These are phyloP conservation scores for Sebastes iracundus DNA, from an alignment of 2,797 vertebrate species.

Conservation along the genomic window DNA sequence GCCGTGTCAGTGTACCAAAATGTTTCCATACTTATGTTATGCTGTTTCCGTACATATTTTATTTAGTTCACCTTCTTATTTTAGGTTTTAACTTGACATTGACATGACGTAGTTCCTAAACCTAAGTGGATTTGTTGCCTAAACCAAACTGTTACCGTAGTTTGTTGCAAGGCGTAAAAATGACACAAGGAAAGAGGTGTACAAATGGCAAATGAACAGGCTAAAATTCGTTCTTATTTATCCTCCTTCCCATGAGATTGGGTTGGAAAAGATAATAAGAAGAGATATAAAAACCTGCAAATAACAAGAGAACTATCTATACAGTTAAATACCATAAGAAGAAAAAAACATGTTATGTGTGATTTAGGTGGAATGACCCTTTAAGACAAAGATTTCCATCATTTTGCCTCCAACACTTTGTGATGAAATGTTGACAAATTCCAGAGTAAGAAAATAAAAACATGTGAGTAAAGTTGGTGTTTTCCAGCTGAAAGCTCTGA, in stretches of 20 bases:
- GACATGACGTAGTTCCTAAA: too few species aligned
- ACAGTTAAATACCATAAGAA: too few species aligned
- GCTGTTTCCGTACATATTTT: too few species aligned
- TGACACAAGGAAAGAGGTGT: too few species aligned
- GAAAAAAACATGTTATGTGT: neutral
- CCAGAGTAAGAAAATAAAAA: neutral
- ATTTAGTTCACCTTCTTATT: too few species aligned
- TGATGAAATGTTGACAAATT: constrained; percentile 14
- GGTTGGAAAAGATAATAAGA: too few species aligned
- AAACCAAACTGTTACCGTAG: too few species aligned
- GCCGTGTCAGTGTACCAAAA: too few species aligned
- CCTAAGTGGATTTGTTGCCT: too few species aligned
- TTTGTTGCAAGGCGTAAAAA: rapidly evolving
- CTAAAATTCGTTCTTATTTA: too few species aligned
- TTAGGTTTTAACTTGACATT: too few species aligned
- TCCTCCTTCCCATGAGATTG: rapidly evolving
- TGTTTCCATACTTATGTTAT: rapidly evolving
- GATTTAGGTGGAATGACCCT: neutral
- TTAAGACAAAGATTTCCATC: neutral
- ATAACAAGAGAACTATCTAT: neutral
- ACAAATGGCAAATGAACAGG: rapidly evolving
- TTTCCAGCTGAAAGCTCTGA: neutral
- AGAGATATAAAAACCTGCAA: neutral
- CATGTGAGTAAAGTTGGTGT: neutral
- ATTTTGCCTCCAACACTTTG: neutral